Evolutionary conservation across 2,888 invertebrate genomes (phyloP).

Genomic region (Crocallis elinguaria): DNA sequence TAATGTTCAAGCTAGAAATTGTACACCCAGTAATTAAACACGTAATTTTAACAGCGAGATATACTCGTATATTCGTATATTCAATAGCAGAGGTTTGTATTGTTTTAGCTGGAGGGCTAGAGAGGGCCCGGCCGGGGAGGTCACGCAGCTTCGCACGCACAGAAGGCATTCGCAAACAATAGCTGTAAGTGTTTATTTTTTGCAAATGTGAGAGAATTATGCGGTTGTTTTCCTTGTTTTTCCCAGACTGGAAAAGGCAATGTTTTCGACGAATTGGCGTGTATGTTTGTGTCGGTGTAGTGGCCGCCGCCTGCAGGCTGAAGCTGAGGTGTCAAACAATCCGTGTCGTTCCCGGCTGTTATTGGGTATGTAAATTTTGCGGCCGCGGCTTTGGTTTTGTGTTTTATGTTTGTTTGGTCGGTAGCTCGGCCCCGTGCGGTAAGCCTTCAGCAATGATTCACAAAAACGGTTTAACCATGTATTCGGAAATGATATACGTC

Average conservation of each 20-base stretch:
- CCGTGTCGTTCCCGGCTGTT: slow-evolving; percentile 35
- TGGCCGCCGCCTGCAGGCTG: slow-evolving; percentile 27
- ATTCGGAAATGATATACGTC: neutral
- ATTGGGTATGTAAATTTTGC: slow-evolving; percentile 32
- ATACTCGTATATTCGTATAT: slow-evolving; percentile 4
- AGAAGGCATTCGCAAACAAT: slow-evolving; percentile 25
- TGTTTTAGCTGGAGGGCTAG: slow-evolving; percentile 12
- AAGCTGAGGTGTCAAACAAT: slow-evolving; percentile 37
- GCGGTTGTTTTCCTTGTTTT: slow-evolving; percentile 26
- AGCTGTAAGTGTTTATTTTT: slow-evolving; percentile 26
- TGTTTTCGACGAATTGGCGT: slow-evolving; percentile 34
- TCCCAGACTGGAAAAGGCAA: slow-evolving; percentile 22
- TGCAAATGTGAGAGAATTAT: slow-evolving; percentile 27
- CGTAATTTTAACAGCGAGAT: no score
- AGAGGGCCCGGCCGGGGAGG: slow-evolving; percentile 15
- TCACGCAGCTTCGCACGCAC: slow-evolving; percentile 26
- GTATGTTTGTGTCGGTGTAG: slow-evolving; percentile 33
- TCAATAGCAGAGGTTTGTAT: slow-evolving; percentile 10
- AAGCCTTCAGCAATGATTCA: neutral
- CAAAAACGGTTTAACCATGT: neutral
- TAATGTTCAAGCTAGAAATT: no score
- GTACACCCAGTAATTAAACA: no score
- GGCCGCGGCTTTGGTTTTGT: slow-evolving; percentile 25
- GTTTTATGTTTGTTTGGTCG: slow-evolving; percentile 25
- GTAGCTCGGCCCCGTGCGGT: slow-evolving; percentile 1